A percentile compares a stretch with the other conserved stretches of the same genome.
phyloP scores from a whole-genome alignment of 2,113 vertebrate species.

The Chelonoidis abingdonii region DNA sequence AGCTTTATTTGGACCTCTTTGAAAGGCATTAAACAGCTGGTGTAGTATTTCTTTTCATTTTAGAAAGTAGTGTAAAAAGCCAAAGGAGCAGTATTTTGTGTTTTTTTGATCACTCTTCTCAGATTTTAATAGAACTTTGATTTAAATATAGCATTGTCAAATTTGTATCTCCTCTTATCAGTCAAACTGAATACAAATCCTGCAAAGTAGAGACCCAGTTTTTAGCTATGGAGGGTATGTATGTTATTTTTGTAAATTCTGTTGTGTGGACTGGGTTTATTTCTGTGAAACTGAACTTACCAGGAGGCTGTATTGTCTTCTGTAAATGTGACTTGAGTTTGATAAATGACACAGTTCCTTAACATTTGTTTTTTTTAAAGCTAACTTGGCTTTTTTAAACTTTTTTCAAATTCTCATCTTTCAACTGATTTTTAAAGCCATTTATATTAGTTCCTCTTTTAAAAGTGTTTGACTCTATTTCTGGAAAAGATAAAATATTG shows the following conservation, averaged over 20 bases:
- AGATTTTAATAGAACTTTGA: slow-evolving; percentile 64
- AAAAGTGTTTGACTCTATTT: slow-evolving; percentile 38
- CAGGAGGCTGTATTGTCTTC: slow-evolving; percentile 65
- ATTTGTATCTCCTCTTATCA: slow-evolving; percentile 50
- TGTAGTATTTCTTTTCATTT: neutral
- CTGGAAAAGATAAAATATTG: neutral
- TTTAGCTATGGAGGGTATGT: slow-evolving; percentile 47
- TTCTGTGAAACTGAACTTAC: slow-evolving; percentile 47
- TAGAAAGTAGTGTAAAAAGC: neutral
- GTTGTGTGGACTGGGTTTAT: slow-evolving; percentile 54
- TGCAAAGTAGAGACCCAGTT: neutral
- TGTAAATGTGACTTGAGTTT: slow-evolving; percentile 64
- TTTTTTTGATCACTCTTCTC: slow-evolving; percentile 4
- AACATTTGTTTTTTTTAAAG: slow-evolving; percentile 55
- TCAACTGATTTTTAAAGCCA: slow-evolving; percentile 25
- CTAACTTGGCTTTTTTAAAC: slow-evolving; percentile 43
- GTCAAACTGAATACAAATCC: neutral
- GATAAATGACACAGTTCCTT: slow-evolving; percentile 32
- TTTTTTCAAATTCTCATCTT: slow-evolving; percentile 49
- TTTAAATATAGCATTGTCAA: slow-evolving; percentile 54
- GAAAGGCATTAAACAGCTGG: neutral
- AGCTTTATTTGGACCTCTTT: neutral
- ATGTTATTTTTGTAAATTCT: slow-evolving; percentile 69
- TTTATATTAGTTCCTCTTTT: slow-evolving; percentile 43
- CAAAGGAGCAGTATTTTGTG: neutral